These are phyloP conservation scores for Sebastes oblongus DNA, from an alignment of 2,797 vertebrate species.

Conservation along the genomic window DNA sequence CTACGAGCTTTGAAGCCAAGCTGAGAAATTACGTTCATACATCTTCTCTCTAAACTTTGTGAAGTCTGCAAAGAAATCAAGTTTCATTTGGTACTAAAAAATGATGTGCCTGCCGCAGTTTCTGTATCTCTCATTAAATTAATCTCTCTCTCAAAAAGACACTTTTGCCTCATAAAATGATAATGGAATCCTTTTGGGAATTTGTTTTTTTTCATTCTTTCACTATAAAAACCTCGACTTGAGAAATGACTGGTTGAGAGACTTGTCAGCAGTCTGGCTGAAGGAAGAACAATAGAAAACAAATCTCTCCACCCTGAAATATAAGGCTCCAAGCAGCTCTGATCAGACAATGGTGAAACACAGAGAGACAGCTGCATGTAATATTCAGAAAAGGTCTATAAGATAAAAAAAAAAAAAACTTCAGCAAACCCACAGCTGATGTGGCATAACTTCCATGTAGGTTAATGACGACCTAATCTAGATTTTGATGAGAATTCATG, in stretches of 20 bases:
- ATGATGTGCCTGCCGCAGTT: conserved; percentile 9
- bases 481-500: conserved; percentile 48
- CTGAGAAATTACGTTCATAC: neutral
- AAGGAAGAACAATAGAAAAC: conserved; percentile 26
- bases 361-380: neutral
- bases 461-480: conserved; percentile 60
- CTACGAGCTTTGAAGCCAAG: neutral
- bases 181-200: conserved; percentile 37
- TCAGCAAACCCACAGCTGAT: conserved; percentile 25
- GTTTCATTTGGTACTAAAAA: conserved; percentile 35
- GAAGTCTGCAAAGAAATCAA: conserved; percentile 24
- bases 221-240: conserved; percentile 25
- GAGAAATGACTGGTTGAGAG: conserved; percentile 23
- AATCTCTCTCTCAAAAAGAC: conserved; percentile 34
- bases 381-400: conserved; percentile 5
- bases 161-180: conserved; percentile 41
- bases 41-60: conserved; percentile 22
- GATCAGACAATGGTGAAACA: conserved; percentile 15
- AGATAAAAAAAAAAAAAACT: neutral
- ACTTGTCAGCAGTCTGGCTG: conserved; percentile 13
- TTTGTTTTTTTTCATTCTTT: neutral
- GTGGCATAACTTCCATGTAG: conserved; percentile 46
- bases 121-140: conserved; percentile 40
- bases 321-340: neutral
- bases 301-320: conserved; percentile 22